Evolutionary conservation across 2,888 invertebrate species (phyloP).

Genomic region (Polyommatus icarus): DNA sequence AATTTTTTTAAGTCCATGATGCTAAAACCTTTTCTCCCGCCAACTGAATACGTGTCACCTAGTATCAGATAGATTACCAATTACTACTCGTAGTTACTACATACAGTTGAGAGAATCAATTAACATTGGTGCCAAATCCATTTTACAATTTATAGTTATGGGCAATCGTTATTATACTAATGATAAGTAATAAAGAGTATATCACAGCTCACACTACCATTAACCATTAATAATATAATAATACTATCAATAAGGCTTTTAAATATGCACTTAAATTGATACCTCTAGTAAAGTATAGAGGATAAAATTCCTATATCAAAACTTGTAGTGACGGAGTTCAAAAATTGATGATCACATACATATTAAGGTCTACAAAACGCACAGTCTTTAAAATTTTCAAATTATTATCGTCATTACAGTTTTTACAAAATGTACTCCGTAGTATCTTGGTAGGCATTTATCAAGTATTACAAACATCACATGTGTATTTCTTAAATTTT

Average conservation of each 20-base stretch:
- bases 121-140: background rate
- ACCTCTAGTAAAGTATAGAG: conserved; percentile 22
- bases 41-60: no score
- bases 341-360: conserved; percentile 18
- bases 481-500: background rate
- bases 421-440: background rate
- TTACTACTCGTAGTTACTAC: no score
- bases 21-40: background rate
- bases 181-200: conserved; percentile 29
- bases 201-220: conserved; percentile 28
- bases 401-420: background rate
- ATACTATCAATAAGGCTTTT: conserved; percentile 27
- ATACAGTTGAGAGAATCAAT: background rate
- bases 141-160: background rate
- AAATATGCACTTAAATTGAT: conserved; percentile 22
- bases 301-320: conserved; percentile 27
- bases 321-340: conserved; percentile 18
- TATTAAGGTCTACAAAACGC: conserved; percentile 18
- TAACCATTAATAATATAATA: conserved; percentile 17
- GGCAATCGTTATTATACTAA: background rate
- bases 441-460: background rate
- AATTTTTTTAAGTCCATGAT: background rate
- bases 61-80: no score
- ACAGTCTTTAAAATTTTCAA: conserved; percentile 20
- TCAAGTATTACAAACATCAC: background rate